These are phyloP conservation scores for Chaetodon trifasciatus DNA, from an alignment of 2,797 vertebrate genomes.

Conservation along the genomic window DNA sequence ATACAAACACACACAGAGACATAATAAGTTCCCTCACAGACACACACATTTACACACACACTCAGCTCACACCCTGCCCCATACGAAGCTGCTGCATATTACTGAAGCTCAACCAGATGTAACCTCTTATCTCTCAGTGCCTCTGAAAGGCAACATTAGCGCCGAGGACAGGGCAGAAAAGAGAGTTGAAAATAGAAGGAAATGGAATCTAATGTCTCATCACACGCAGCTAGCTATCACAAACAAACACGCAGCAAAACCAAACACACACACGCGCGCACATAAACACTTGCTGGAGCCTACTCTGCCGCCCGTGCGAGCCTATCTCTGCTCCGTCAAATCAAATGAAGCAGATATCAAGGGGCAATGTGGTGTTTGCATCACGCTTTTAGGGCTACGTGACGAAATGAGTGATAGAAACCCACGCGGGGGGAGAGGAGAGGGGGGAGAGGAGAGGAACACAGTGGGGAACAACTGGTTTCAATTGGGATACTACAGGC, in stretches of 20 bases:
- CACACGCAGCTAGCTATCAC: conserved; percentile 46
- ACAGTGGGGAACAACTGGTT: conserved; percentile 73
- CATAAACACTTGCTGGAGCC: conserved; percentile 38
- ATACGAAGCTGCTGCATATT: conserved; percentile 87
- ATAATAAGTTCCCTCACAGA: conserved; percentile 3
- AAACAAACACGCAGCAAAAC: conserved; percentile 65
- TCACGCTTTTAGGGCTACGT: conserved; percentile 60
- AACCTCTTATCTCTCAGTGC: conserved; percentile 91
- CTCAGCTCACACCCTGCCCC: conserved; percentile 68
- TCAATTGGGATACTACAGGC: conserved; percentile 64
- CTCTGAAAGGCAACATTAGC: conserved; percentile 90
- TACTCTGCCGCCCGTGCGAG: conserved; percentile 38
- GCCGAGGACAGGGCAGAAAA: conserved; percentile 60
- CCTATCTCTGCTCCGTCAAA: conserved; percentile 64
- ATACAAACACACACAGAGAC: conserved; percentile 10
- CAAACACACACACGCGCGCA: conserved; percentile 34
- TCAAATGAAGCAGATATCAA: conserved; percentile 74
- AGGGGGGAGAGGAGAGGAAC: conserved; percentile 31
- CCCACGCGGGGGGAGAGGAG: conserved; percentile 55
- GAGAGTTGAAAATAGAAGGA: conserved; percentile 64
- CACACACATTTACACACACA: neutral
- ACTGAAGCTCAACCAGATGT: conserved; percentile 95
- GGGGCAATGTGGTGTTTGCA: conserved; percentile 58
- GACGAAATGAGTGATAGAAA: conserved; percentile 75
- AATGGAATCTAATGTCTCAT: conserved; percentile 67